Base-by-base conservation (phyloP, 1,140 invertebrate species). In the Drosophila insularis region DNA sequence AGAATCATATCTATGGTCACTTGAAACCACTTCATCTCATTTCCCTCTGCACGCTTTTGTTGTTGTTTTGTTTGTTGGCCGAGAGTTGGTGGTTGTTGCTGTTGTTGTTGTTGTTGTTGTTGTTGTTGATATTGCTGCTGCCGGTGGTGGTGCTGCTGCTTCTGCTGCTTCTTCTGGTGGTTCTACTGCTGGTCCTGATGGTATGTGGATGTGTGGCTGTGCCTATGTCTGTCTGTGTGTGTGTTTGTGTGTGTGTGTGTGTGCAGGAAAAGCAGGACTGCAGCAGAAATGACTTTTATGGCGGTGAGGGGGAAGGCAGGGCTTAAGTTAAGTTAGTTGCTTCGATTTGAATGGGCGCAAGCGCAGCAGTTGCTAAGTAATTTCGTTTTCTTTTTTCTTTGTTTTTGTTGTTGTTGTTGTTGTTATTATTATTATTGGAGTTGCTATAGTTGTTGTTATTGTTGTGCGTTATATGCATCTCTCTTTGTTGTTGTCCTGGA, bases 11-110 rank as follows among this genome's bases (percentile, higher is more conserved):
- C 86, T 87, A 90, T 90, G 81, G 87, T 86, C 86, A 90, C 86
- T 90, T 90, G 86, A 90, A 90, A 90, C 86, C 86, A 90, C 86
- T 90, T 90, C 86, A 90, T 90, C 81, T 90, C 86, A 90, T 90
- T 87, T 90, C 87, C 86, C 86, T 87, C 86, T 90, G 79, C 77
- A 71, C 80, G 76, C 79, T 80, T 76, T 71, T 56, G 65, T 64
- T 56, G 67, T 68, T 68, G 60, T 39, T 70, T 55, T 74, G 71
- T 60, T 37, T 37, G 32, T 62, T 19, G 13, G 17, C 23, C 32
- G 27, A 59, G 56, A 59, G 32, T 19, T 2, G 17, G 32, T 43
- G 60, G 27, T 40, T 32, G 59, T 61, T 40, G 17, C 62, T 21
- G 39, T 43, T 21, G 61, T 8, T 72, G 66, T 19, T 53, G 46